A percentile compares a stretch with the other conserved stretches of the same genome.
These are phyloP conservation scores for Vanacampus margaritifer DNA, from an alignment of 2,113 vertebrate species.

Conservation along the genomic window DNA sequence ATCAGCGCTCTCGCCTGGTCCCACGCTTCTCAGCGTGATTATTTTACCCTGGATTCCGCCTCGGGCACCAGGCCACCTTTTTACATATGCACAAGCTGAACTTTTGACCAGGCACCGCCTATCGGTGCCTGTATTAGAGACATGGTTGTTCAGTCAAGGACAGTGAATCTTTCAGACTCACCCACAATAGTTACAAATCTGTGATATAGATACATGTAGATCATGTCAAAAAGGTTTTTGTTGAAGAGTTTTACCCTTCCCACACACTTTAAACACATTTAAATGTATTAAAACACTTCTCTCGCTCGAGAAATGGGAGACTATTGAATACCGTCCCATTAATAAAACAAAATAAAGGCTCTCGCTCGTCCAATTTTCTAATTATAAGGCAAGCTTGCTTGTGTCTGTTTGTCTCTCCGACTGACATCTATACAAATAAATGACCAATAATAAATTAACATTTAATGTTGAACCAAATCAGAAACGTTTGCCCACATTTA, in stretches of 20 bases:
- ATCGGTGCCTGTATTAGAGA: constrained; percentile 61
- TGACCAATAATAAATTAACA: too few relatives aligned
- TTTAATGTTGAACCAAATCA: too few relatives aligned
- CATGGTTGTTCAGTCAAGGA: constrained; percentile 33
- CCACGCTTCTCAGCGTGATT: constrained; percentile 95
- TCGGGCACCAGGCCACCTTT: constrained; percentile 98
- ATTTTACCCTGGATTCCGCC: constrained; percentile 96
- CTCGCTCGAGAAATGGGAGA: too few relatives aligned
- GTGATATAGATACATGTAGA: neutral
- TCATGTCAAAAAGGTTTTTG: neutral
- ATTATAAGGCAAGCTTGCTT: too few relatives aligned
- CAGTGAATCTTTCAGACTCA: neutral
- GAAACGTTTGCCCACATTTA: too few relatives aligned
- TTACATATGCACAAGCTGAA: constrained; percentile 99
- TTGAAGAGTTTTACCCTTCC: neutral
- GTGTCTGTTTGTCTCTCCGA: too few relatives aligned
- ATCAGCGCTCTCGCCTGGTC: constrained; percentile 57
- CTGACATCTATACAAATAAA: too few relatives aligned
- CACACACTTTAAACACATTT: neutral
- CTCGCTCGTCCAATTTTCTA: too few relatives aligned
- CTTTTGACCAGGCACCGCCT: constrained; percentile 98
- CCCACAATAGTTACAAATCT: neutral
- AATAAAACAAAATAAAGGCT: too few relatives aligned
- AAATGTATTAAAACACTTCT: too few relatives aligned
- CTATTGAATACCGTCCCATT: too few relatives aligned